Conservation (phyloP, 2,888 invertebrate genomes). For the Thecophora atra region DNA sequence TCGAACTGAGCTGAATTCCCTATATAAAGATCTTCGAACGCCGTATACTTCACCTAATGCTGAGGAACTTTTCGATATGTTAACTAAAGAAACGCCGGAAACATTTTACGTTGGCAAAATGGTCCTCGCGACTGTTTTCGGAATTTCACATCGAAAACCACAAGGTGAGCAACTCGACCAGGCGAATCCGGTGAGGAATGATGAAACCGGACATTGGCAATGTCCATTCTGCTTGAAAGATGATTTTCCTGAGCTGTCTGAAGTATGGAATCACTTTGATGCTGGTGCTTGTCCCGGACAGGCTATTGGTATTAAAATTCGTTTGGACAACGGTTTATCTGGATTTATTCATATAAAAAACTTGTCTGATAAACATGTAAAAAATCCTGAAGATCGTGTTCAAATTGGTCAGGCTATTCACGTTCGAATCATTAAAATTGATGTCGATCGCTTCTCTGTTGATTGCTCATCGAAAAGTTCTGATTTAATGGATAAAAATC, state of each 20-base stretch:
- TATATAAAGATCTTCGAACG: slow-evolving; percentile 89
- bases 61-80: slow-evolving; percentile 91
- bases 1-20: slow-evolving; percentile 90
- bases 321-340: slow-evolving; percentile 90
- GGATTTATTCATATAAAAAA: slow-evolving; percentile 95
- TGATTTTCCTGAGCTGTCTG: slow-evolving; percentile 94
- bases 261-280: slow-evolving; percentile 99
- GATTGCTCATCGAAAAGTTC: slow-evolving; percentile 94
- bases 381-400: slow-evolving; percentile 93
- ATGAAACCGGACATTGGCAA: slow-evolving; percentile 95
- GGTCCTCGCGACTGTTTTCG: slow-evolving; percentile 81
- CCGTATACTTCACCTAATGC: slow-evolving; percentile 80
- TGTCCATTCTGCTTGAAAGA: slow-evolving; percentile 97
- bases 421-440: slow-evolving; percentile 93
- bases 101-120: slow-evolving; percentile 91
- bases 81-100: slow-evolving; percentile 96
- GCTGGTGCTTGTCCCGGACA: slow-evolving; percentile 95
- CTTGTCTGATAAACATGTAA: slow-evolving; percentile 91
- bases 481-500: slow-evolving; percentile 89
- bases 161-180: slow-evolving; percentile 93
- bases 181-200: slow-evolving; percentile 94
- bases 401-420: slow-evolving; percentile 84
- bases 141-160: slow-evolving; percentile 87
- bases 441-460: slow-evolving; percentile 91
- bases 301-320: slow-evolving; percentile 88